Evolutionary conservation across 1,140 invertebrate species (phyloP), one percentile per base, ranked within the genome.

Genomic region (Diabrotica undecimpunctata): DNA sequence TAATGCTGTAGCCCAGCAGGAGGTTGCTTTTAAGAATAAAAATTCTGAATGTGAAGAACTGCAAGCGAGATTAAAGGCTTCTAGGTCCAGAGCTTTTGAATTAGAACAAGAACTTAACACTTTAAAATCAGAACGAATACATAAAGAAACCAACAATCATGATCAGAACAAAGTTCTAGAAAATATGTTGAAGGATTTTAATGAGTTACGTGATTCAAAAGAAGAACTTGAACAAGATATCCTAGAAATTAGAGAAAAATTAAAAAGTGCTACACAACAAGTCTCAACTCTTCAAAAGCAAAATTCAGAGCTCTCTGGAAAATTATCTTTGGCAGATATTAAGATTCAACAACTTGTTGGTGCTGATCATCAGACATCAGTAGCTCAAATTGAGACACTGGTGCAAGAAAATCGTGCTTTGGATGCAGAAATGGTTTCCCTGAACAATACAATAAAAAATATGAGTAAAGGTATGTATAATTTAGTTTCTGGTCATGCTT

Each of bases 41-140:
- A 80, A 78, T 82, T 84, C 81, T 38, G 87, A 90, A 75, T 78
- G 85, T 56, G 86, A 88, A 74, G 89, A 92, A 67, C 70, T 90
- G 6, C 84, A 82, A 68, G 83, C 83, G 0, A 79, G 89, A 65
- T 77, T 91, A 25, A 86, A 85, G 75, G 81, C 82, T 25, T 86
- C 85, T 0, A 77, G 86, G 39, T 78, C 85, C 39, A 81, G 84
- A 14, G 80, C 88, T 36, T 77, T 80, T 52, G 87, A 91, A 52
- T 74, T 91, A 39, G 88, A 91, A 74, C 83, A 83, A 61, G 86
- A 86, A 72, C 74, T 87, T 10, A 72, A 75, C 36, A 74, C 72
- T 56, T 70, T 80, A 7, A 78, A 77, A 65, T 61, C 62, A 46
- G 77, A 73, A 63, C 74, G 70, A 62, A 36, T 14, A 0, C 69